Percentiles rank a stretch among this genome's conserved stretches.
Conservation (phyloP, 2,888 invertebrate species). For the Pheosia tremula region DNA sequence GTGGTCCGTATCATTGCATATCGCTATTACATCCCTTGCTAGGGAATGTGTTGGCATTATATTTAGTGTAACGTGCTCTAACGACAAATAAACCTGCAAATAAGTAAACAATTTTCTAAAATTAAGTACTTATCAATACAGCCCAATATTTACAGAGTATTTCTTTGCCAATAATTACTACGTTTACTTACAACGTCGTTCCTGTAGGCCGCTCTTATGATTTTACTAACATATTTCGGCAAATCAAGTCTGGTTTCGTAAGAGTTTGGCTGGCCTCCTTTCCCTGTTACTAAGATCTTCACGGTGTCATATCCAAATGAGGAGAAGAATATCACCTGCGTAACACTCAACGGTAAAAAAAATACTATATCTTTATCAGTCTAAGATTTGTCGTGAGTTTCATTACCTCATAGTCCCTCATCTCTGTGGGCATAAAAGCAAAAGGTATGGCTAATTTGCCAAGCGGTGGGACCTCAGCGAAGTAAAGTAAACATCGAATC, state of each 20-base stretch:
- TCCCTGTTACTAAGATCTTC: conserved; percentile 69
- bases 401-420: conserved; percentile 74
- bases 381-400: background rate
- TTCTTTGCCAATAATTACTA: background rate
- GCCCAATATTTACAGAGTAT: background rate
- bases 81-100: conserved; percentile 68
- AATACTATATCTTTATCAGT: background rate
- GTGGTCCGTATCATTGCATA: conserved; percentile 74
- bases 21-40: conserved; percentile 67
- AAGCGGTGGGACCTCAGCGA: conserved; percentile 75
- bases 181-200: conserved; percentile 55
- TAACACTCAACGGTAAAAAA: background rate
- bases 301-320: conserved; percentile 75
- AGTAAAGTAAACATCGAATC: conserved; percentile 71
- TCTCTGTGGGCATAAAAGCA: conserved; percentile 76
- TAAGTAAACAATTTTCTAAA: background rate
- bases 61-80: conserved; percentile 67
- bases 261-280: conserved; percentile 77
- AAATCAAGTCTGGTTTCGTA: conserved; percentile 71
- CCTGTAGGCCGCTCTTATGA: conserved; percentile 61
- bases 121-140: background rate
- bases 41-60: conserved; percentile 75
- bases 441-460: conserved; percentile 76
- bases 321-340: conserved; percentile 61
- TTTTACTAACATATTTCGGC: conserved; percentile 63